Evolutionary conservation across 1,140 invertebrate genomes (phyloP).

Genomic region (Galleria mellonella): DNA sequence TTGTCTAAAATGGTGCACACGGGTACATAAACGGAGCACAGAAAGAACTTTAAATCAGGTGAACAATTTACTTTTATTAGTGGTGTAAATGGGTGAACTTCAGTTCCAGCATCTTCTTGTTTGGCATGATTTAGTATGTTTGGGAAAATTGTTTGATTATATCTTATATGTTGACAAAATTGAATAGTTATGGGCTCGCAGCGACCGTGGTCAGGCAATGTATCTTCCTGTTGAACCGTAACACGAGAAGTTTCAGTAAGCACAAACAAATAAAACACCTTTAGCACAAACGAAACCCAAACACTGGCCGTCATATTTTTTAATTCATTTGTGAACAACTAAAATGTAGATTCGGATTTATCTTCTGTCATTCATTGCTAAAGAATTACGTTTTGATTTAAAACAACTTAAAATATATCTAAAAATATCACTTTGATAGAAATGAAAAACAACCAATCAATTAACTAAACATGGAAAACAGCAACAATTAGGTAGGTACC

Average conservation of each 20-base stretch:
- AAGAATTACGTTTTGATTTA: too few species aligned
- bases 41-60: slow-evolving; percentile 93
- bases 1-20: slow-evolving; percentile 95
- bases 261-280: slow-evolving; percentile 44
- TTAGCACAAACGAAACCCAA: slow-evolving; percentile 35
- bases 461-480: too few species aligned
- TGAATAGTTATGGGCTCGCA: slow-evolving; percentile 96
- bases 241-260: slow-evolving; percentile 51
- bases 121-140: slow-evolving; percentile 94
- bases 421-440: too few species aligned
- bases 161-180: slow-evolving; percentile 93
- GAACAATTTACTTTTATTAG: slow-evolving; percentile 98
- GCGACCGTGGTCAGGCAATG: slow-evolving; percentile 83
- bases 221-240: slow-evolving; percentile 71
- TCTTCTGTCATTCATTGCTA: too few species aligned
- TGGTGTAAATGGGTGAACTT: slow-evolving; percentile 95
- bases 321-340: too few species aligned
- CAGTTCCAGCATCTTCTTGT: slow-evolving; percentile 95
- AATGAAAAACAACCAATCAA: too few species aligned
- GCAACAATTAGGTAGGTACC: too few species aligned
- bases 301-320: slow-evolving; percentile 31
- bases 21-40: slow-evolving; percentile 97
- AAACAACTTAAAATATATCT: too few species aligned
- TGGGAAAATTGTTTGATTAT: slow-evolving; percentile 97
- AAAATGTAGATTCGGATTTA: too few species aligned